Conservation (phyloP, 2,797 vertebrate species). For the Vespertilio murinus region DNA sequence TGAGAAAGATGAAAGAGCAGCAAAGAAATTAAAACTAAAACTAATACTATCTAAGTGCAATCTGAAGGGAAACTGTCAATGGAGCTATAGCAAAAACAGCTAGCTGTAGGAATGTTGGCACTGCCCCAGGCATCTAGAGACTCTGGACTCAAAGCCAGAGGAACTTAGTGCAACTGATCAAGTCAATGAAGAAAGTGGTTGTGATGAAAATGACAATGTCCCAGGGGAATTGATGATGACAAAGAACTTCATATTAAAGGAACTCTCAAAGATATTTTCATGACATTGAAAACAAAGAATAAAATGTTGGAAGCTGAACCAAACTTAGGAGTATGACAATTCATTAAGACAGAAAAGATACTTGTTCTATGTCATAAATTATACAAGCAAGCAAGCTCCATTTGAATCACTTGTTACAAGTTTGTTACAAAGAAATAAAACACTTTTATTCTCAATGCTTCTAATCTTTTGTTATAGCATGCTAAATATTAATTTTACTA, state of each 20-base stretch:
- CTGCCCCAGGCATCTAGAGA: neutral
- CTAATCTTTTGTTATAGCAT: neutral
- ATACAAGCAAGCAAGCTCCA: neutral
- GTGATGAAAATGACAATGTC: neutral
- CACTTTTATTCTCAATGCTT: conserved; percentile 18
- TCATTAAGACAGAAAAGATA: neutral
- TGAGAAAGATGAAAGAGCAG: neutral
- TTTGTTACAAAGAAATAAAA: conserved; percentile 34
- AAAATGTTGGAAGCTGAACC: neutral
- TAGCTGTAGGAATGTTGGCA: neutral
- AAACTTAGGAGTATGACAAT: neutral
- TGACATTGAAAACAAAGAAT: neutral
- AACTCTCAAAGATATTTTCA: neutral
- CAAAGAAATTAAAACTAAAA: neutral
- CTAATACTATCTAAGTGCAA: neutral
- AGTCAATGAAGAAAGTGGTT: neutral
- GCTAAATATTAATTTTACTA: neutral
- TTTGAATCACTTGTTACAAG: neutral
- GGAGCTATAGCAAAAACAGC: neutral
- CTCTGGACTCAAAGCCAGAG: neutral
- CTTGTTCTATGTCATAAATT: neutral
- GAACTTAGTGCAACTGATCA: neutral
- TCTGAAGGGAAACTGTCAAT: neutral
- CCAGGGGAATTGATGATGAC: neutral
- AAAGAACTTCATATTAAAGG: neutral